Evolutionary conservation across 2,888 invertebrate genomes (phyloP), one percentile per base, ranked within the genome.

Genomic region (Catocala fraxini): DNA sequence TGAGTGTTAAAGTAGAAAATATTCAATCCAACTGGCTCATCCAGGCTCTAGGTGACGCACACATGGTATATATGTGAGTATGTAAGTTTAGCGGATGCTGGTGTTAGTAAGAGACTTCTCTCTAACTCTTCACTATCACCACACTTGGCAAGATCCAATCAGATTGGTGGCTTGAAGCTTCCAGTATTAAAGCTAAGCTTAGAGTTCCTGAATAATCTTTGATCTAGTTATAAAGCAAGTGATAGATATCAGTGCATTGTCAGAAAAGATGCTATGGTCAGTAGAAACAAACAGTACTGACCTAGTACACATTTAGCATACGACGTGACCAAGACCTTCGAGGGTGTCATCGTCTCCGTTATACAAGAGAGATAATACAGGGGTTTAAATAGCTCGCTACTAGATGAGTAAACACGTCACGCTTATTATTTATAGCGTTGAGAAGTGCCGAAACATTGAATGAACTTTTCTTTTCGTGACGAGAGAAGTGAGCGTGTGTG

Each of bases 391-490:
- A 86, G 79, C 82, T 80, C 81, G 80, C 75, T 85, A 82, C 75
- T 85, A 82, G 83, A 85, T 84, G 84, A 84, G 84, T 85, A 81
- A 85, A 87, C 87, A 89, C 87, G 91, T 89, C 86, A 88, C 86
- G 83, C 77, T 84, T 87, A 87, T 89, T 92, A 92, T 93, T 91
- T 89, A 91, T 89, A 92, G 85, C 86, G 80, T 80, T 82, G 84
- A 81, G 86, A 89, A 89, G 87, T 89, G 90, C 84, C 88, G 88
- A 89, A 90, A 89, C 85, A 83, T 87, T 84, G 89, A 91, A 89
- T 90, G 92, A 93, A 92, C 90, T 91, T 90, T 92, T 92, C 91
- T 92, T 91, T 91, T 89, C 88, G 89, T 91, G 91, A 90, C 87
- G 86, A 88, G 86, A 84, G 85, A 85, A 88, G 89, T 88, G 86